Base-by-base conservation (phyloP, 2,888 invertebrate genomes). In the Dioctria rufipes region DNA sequence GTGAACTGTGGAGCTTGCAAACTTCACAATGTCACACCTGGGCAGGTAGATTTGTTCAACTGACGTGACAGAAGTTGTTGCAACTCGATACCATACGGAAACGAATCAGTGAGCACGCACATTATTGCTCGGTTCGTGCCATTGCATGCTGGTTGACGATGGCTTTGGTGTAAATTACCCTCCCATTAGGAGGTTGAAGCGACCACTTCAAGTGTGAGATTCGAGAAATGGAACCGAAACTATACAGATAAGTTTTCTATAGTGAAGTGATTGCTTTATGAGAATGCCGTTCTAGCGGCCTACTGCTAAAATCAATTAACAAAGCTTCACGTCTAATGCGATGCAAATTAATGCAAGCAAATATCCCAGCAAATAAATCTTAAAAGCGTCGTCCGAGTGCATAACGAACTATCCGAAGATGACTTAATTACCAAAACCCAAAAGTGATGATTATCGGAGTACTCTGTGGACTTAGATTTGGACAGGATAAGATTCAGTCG, bases 21-120 rank as follows among this genome's bases (percentile, higher is more conserved):
- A 77, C 81, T 63, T 80, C 51, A 80, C 80, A 81, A 80, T 81
- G 81, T 81, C 80, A 81, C 81, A 81, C 81, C 81, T 80, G 80
- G 54, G 78, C 78, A 78, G 61, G 80, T 81, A 80, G 77, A 77
- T 77, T 78, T 49, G 37, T 61, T 80, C 80, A 60, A 73, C 73
- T 81, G 78, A 81, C 81, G 81, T 81, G 81, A 80, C 80, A 81
- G 78, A 80, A 81, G 80, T 80, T 81, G 80, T 71, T 81, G 81
- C 81, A 80, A 80, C 77, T 69, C 78, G 77, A 80, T 81, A 80
- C 71, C 49, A 80, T 77, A 71, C 81, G 81, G 81, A 81, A 81
- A 81, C 80, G 78, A 81, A 71, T 78, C 80, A 81, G 65, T 78
- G 80, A 80, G 78, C 81, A 81, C 81, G 81, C 81, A 81, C 81